A percentile compares a stretch with the other conserved stretches of the same genome.
Conservation (phyloP, 2,797 vertebrate genomes). For the Pseudocheirus occidentalis region DNA sequence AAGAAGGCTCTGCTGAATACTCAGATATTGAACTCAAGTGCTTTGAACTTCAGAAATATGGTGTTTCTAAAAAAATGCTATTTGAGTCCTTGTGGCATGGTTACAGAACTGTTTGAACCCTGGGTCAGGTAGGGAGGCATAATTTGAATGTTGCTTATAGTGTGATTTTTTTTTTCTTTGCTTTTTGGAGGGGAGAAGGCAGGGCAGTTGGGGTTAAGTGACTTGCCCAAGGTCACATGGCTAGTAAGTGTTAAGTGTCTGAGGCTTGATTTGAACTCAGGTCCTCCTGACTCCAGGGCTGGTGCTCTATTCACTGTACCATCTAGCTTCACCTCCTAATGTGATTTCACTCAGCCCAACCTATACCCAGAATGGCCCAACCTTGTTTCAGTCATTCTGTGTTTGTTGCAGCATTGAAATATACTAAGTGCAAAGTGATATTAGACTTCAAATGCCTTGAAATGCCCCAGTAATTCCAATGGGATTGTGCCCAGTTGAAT, state of each 20-base stretch:
- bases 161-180: background rate
- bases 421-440: too few species aligned
- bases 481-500: too few species aligned
- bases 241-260: too few species aligned
- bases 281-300: too few species aligned
- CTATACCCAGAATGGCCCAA: background rate
- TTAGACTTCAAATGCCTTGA: too few species aligned
- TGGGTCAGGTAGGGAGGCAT: background rate
- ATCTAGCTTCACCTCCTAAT: background rate
- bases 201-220: too few species aligned
- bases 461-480: too few species aligned
- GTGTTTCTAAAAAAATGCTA: background rate
- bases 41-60: background rate
- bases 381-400: background rate
- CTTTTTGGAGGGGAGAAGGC: too few species aligned
- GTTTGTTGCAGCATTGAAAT: too few species aligned
- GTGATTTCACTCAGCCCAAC: background rate
- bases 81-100: background rate
- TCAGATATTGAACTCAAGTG: background rate
- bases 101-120: background rate
- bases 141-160: background rate
- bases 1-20: background rate
- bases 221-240: too few species aligned
- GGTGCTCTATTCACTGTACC: too few species aligned
- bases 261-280: too few species aligned